Base-by-base conservation (phyloP, 2,797 vertebrate genomes). In the Sarcoramphus papa region DNA sequence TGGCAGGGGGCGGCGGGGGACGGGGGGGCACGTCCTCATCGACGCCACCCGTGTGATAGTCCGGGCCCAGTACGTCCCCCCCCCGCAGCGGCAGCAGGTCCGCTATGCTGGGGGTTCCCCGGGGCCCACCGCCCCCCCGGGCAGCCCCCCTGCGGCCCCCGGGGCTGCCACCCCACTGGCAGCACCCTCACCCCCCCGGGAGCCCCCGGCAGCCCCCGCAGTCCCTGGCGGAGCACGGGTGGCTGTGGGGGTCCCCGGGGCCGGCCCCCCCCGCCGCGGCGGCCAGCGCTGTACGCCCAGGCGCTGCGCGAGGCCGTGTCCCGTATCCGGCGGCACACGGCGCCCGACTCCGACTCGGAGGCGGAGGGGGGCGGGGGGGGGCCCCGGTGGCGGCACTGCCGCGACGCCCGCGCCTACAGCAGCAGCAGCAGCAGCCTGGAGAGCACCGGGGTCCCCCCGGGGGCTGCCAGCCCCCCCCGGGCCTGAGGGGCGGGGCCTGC, bases 271-370 rank as follows among this genome's bases (percentile, higher is more conserved):
- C 57, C 79, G 21, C 91, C n/a, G n/a, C n/a, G 96, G 41, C 92
- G 92, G 62, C 97, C 96, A 5, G 96, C 62, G 65, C 97, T 97
- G 72, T 98, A 98, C 65, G 98, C 98, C 3, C 98, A 96, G 91
- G 98, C 98, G 2, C 96, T 99, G 85, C 97, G 98, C 69, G 99
- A 99, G 24, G 99, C 98, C 1, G 98, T 99, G 73, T 99, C 98
- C 77, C 98, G 99, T 90, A 99, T 99, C 89, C 98, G 99, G 41
- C 99, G 98, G 63, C 99, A 99, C 97, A 99, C 99, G 3, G 99
- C 99, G 3, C 99, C 99, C 0, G 99, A 99, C 96, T 99, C 99
- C 0, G 99, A 99, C 95, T 99, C 98, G 0, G 99, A 99, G 54
- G 99, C 96, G 14, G 98, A 97, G 80, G 78, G 95, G 7, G 90